Evolutionary conservation across 1,140 invertebrate species (phyloP).

Genomic region (Procambarus virginalis): DNA sequence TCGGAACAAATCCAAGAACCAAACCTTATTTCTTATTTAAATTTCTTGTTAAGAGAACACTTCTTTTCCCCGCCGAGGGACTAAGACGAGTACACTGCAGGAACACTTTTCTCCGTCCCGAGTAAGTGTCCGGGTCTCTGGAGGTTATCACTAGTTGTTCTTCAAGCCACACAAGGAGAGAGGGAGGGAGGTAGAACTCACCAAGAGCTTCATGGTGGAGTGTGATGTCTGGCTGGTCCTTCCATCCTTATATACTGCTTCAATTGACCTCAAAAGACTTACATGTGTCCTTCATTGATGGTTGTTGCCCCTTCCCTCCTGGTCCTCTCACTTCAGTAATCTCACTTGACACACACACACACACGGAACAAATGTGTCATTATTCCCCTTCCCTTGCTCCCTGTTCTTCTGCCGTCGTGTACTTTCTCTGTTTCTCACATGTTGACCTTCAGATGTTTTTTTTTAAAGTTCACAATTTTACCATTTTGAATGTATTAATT

Average conservation of each 20-base stretch:
- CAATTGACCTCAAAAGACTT: not conserved
- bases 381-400: no score
- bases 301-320: not conserved
- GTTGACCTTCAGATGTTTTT: not conserved
- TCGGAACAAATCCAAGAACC: no score
- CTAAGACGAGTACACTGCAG: no score
- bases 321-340: not conserved
- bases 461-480: not conserved
- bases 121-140: not conserved
- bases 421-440: not conserved
- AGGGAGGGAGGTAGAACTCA: not conserved
- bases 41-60: no score
- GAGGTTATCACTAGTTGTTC: not conserved
- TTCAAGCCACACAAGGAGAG: not conserved
- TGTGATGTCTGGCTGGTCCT: not conserved
- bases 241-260: not conserved
- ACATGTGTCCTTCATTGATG: not conserved
- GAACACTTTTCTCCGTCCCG: not conserved
- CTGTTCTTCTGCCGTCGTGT: no score
- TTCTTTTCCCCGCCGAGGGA: no score
- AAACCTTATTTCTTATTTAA: no score
- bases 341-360: not conserved
- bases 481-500: no score
- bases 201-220: slow-evolving; percentile 10
- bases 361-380: not conserved